A percentile compares a stretch with the other conserved stretches of the same genome.
Conservation (phyloP, 1,140 invertebrate species). For the Caenorhabditis inopinata region DNA sequence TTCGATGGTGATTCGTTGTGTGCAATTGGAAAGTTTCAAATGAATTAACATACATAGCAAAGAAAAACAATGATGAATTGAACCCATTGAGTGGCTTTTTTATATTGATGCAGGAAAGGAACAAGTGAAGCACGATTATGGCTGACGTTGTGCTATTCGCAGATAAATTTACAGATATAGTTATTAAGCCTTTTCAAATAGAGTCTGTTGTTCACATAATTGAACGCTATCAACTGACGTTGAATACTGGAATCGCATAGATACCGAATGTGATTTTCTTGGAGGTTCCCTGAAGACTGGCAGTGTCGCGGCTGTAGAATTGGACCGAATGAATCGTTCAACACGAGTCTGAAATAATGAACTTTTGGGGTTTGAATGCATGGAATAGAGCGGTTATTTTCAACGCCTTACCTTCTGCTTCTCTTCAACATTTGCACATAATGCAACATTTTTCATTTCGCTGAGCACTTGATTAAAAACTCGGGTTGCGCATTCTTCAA, state of each 20-base stretch:
- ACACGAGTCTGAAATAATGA: neutral
- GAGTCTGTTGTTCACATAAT: neutral
- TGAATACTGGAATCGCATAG: neutral
- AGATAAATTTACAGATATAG: neutral
- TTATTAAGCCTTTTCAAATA: neutral
- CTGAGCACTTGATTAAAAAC: constrained; percentile 40
- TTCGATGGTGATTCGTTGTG: too few relatives aligned
- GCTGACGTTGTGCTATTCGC: too few relatives aligned
- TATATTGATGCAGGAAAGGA: too few relatives aligned
- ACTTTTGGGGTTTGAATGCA: neutral
- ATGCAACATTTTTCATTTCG: constrained; percentile 35
- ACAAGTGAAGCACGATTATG: neutral
- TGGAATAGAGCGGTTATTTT: too few relatives aligned
- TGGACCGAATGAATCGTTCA: neutral
- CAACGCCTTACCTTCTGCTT: neutral
- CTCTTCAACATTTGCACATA: constrained; percentile 44
- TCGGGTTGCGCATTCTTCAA: constrained; percentile 33
- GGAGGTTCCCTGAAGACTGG: neutral
- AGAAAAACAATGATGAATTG: too few relatives aligned
- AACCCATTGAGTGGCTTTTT: too few relatives aligned
- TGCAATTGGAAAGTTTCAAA: too few relatives aligned
- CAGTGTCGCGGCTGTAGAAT: neutral
- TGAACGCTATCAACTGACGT: neutral
- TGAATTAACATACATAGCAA: too few relatives aligned
- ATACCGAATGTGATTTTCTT: constrained; percentile 3